Percentiles rank a stretch among this genome's conserved stretches.
Evolutionary conservation across 2,113 vertebrate genomes (phyloP).

Genomic region (Osmerus mordax): DNA sequence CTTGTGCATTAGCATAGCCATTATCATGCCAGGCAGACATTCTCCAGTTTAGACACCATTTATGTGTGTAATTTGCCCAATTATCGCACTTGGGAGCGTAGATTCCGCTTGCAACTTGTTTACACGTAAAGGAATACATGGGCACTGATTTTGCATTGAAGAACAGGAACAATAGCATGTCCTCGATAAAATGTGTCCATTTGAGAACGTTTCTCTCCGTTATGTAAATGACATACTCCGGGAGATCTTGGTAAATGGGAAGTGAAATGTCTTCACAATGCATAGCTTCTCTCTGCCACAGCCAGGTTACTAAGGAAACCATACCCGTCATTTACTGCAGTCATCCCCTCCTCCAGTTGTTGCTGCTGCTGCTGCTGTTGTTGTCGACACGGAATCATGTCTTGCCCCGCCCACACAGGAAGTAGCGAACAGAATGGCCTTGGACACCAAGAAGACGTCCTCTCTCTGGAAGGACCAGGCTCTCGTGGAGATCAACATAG

Average conservation of each 20-base stretch:
- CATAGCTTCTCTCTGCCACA: no score
- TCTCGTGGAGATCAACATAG: constrained; percentile 96
- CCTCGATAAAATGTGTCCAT: neutral
- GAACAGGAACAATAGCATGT: neutral
- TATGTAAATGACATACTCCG: neutral
- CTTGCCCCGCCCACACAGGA: constrained; percentile 69
- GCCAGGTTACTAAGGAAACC: no score
- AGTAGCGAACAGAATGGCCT: constrained; percentile 88
- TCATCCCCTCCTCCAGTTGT: neutral
- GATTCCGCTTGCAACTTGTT: neutral
- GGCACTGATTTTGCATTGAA: neutral
- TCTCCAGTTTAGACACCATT: neutral
- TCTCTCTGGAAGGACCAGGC: constrained; percentile 98
- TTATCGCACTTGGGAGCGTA: neutral
- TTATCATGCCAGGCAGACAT: neutral
- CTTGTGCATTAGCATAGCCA: constrained; percentile 21
- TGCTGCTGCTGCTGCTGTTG: neutral
- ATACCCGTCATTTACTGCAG: neutral
- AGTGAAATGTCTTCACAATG: neutral
- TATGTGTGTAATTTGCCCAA: neutral
- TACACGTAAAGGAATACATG: neutral
- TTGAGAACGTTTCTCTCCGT: neutral
- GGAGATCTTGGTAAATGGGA: neutral
- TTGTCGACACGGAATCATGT: neutral
- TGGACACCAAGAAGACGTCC: constrained; percentile 93